These are phyloP conservation scores for Drosophila pallidifrons DNA, from an alignment of 1,140 invertebrate genomes.

Conservation along the genomic window DNA sequence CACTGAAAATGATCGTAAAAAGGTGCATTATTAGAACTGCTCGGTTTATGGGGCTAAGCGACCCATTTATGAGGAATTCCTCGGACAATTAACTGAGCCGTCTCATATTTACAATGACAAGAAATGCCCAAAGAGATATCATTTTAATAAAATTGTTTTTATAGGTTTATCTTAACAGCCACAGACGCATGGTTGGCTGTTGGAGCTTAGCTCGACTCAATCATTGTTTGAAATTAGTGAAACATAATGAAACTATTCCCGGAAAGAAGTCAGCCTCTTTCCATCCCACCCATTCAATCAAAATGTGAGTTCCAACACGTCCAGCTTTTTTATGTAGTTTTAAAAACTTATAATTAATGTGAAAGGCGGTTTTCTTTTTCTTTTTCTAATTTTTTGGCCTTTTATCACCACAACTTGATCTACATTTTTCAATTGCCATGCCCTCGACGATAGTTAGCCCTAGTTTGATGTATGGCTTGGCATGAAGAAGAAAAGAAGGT, in stretches of 20 bases:
- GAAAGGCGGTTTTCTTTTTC: slow-evolving; percentile 47
- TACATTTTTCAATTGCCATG: slow-evolving; percentile 70
- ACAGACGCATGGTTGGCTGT: too few relatives aligned
- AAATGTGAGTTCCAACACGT: slow-evolving; percentile 59
- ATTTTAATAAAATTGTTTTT: slow-evolving; percentile 70
- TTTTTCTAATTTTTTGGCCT: slow-evolving; percentile 28
- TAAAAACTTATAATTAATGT: slow-evolving; percentile 83
- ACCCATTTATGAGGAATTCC: slow-evolving; percentile 57
- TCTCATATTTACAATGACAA: slow-evolving; percentile 41
- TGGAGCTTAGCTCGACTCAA: not conserved
- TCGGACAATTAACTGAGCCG: slow-evolving; percentile 46
- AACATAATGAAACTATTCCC: slow-evolving; percentile 77
- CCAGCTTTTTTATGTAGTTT: slow-evolving; percentile 62
- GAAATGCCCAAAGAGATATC: slow-evolving; percentile 15
- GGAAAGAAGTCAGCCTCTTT: slow-evolving; percentile 31
- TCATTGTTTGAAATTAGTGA: slow-evolving; percentile 59
- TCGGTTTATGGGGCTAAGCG: slow-evolving; percentile 34
- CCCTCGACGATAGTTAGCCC: not conserved
- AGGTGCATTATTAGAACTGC: slow-evolving; percentile 28
- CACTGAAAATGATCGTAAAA: slow-evolving; percentile 65
- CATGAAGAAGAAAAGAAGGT: slow-evolving; percentile 43
- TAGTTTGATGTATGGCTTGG: slow-evolving; percentile 47
- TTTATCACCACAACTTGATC: slow-evolving; percentile 79
- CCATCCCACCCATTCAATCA: slow-evolving; percentile 61
- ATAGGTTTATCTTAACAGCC: slow-evolving; percentile 61